phyloP scores from a whole-genome alignment of 2,888 invertebrate species.

The Habrosyne pyritoides region DNA sequence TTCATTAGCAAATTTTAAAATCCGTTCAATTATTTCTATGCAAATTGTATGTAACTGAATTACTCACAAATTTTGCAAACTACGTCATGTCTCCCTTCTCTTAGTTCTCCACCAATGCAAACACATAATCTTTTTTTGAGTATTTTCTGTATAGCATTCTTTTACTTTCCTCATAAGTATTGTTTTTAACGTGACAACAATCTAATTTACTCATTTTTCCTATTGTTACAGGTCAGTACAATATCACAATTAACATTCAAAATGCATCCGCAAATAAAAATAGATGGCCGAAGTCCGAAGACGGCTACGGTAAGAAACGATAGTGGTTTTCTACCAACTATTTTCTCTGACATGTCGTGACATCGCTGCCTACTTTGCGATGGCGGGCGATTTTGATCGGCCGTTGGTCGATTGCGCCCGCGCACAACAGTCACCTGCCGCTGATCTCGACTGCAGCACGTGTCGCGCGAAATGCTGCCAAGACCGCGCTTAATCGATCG shows the following conservation, averaged over 20 bases:
- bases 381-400: constrained; percentile 53
- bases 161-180: too few relatives aligned
- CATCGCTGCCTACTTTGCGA: constrained; percentile 67
- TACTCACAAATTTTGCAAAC: too few relatives aligned
- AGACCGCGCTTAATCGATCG: constrained; percentile 47
- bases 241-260: constrained; percentile 49
- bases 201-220: constrained; percentile 50
- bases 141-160: too few relatives aligned
- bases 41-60: too few relatives aligned
- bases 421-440: constrained; percentile 69
- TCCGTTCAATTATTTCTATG: constrained; percentile 13
- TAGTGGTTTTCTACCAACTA: constrained; percentile 62
- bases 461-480: constrained; percentile 44
- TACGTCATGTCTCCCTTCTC: too few relatives aligned
- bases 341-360: constrained; percentile 69
- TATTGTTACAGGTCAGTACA: constrained; percentile 62
- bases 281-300: constrained; percentile 44
- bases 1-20: neutral
- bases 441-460: constrained; percentile 57
- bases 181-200: constrained; percentile 29
- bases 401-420: constrained; percentile 32
- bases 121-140: too few relatives aligned
- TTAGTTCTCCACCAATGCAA: too few relatives aligned
- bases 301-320: constrained; percentile 60
- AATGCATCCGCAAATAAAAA: constrained; percentile 57